Evolutionary conservation across 1,140 invertebrate genomes (phyloP).

Genomic region (Ladona fulva): DNA sequence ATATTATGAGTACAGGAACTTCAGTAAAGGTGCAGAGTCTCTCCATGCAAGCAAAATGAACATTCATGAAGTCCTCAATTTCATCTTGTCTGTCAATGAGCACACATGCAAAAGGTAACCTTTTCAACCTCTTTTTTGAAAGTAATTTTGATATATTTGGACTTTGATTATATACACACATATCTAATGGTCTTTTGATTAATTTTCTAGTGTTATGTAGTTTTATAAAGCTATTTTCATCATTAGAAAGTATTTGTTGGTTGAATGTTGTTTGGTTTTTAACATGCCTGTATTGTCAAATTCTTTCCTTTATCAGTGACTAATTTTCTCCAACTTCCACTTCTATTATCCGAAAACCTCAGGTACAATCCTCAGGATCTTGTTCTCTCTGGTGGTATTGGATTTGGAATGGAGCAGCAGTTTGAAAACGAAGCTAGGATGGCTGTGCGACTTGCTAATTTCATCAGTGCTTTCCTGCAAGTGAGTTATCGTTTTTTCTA

Average conservation of each 20-base stretch:
- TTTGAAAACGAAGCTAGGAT: constrained; percentile 93
- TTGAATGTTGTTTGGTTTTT: constrained; percentile 13
- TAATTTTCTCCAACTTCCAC: background rate
- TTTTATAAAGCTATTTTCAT: background rate
- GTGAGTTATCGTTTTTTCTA: constrained; percentile 32
- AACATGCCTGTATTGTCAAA: background rate
- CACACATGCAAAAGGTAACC: constrained; percentile 58
- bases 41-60: constrained; percentile 57
- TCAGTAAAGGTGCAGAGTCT: constrained; percentile 39
- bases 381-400: constrained; percentile 69
- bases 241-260: constrained; percentile 17
- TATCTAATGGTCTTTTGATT: too few species aligned
- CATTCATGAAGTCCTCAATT: constrained; percentile 65
- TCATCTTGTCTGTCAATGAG: constrained; percentile 59
- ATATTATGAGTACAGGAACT: constrained; percentile 62
- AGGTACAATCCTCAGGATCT: constrained; percentile 65
- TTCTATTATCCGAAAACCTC: constrained; percentile 24
- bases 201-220: too few species aligned
- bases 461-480: constrained; percentile 89
- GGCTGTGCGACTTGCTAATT: constrained; percentile 88
- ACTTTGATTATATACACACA: too few species aligned
- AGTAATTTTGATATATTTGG: too few species aligned
- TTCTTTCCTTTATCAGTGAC: background rate
- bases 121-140: constrained; percentile 20
- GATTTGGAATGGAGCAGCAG: constrained; percentile 75